phyloP scores from a whole-genome alignment of 2,888 invertebrate species.

The Nemoura dubitans region DNA sequence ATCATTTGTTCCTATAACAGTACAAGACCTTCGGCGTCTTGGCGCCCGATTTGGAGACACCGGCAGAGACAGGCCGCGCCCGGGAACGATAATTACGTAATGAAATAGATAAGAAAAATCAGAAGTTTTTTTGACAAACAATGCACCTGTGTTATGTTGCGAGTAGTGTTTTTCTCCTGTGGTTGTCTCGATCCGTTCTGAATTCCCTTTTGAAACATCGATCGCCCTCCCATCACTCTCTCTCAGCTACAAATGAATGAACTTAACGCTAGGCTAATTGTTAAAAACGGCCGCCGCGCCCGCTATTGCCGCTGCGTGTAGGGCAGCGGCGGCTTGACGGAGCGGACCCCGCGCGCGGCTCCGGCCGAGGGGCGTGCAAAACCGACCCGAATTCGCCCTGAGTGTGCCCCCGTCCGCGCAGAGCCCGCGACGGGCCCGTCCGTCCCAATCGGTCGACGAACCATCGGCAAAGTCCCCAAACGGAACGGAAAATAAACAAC shows the following conservation, averaged over 20 bases:
- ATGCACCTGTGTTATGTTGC: constrained; percentile 24
- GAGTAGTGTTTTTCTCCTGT: constrained; percentile 18
- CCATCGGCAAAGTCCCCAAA: background rate
- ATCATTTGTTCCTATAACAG: background rate
- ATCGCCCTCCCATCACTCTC: constrained; percentile 19
- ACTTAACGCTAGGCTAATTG: constrained; percentile 36
- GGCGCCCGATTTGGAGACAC: background rate
- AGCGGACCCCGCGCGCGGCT: background rate
- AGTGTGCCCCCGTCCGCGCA: background rate
- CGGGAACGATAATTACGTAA: constrained; percentile 23
- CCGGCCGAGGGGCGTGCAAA: background rate
- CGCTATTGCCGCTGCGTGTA: background rate
- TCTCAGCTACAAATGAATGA: constrained; percentile 35
- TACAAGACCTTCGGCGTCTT: background rate
- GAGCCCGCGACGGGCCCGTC: background rate
- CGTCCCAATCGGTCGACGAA: background rate
- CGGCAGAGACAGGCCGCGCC: background rate
- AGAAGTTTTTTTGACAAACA: constrained; percentile 41
- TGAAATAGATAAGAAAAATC: constrained; percentile 42
- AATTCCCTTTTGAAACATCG: constrained; percentile 35
- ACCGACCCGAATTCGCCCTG: constrained; percentile 7
- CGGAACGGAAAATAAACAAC: background rate
- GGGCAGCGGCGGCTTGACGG: background rate
- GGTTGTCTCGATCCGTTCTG: constrained; percentile 10
- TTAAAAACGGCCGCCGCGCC: background rate